A percentile compares a stretch with the other conserved stretches of the same genome.
Conservation (phyloP, 2,113 vertebrate species). For the Montifringilla adamsi region DNA sequence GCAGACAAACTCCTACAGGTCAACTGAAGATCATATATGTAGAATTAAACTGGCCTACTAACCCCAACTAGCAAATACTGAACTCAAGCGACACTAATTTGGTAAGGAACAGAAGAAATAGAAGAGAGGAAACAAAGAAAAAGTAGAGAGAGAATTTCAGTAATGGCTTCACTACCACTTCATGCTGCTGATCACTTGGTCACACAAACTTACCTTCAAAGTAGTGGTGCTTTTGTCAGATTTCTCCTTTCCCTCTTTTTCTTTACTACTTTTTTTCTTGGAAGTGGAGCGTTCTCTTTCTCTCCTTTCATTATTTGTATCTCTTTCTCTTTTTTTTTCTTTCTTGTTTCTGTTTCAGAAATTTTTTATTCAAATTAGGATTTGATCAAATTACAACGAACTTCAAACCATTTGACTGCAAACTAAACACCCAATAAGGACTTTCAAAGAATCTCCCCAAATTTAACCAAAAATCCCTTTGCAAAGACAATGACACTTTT, state of each 20-base stretch:
- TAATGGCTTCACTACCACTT: not conserved
- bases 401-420: not conserved
- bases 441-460: not conserved
- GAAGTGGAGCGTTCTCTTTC: slow-evolving; percentile 81
- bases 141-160: not conserved
- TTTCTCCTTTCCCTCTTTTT: slow-evolving; percentile 78
- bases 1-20: not conserved
- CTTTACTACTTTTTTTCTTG: slow-evolving; percentile 83
- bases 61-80: not conserved
- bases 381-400: not conserved
- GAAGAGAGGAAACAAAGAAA: not conserved
- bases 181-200: not conserved
- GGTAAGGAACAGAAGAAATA: not conserved
- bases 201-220: slow-evolving; percentile 67
- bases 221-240: slow-evolving; percentile 62
- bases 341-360: slow-evolving; percentile 81
- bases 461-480: accelerated
- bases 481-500: not conserved
- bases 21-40: not conserved
- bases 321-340: slow-evolving; percentile 81
- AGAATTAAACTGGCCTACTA: not conserved
- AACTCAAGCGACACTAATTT: not conserved
- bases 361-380: not conserved
- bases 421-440: not conserved
- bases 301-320: slow-evolving; percentile 79